phyloP scores from a whole-genome alignment of 2,888 invertebrate genomes.

The Dyspetes luteomarginatus region DNA sequence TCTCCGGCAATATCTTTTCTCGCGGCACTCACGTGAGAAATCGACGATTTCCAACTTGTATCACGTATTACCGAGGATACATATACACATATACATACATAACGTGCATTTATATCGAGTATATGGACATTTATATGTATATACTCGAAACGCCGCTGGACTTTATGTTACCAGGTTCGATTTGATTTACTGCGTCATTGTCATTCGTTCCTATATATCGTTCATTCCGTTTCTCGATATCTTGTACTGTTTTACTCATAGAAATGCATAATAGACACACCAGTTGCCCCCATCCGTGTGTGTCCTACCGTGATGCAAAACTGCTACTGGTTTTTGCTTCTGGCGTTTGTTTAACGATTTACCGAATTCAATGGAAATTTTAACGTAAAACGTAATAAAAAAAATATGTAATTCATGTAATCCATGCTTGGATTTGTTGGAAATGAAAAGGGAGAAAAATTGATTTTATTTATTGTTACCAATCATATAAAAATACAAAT shows the following conservation, averaged over 20 bases:
- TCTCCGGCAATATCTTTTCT: conserved; percentile 49
- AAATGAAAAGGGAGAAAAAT: not conserved
- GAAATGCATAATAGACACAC: conserved; percentile 55
- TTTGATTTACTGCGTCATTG: conserved; percentile 69
- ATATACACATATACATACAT: conserved; percentile 32
- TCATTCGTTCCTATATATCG: conserved; percentile 59
- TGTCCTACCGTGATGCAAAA: conserved; percentile 30
- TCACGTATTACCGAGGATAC: conserved; percentile 62
- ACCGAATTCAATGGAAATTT: conserved; percentile 43
- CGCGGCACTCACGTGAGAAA: conserved; percentile 65
- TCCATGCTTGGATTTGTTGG: not conserved
- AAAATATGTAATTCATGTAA: conserved; percentile 8
- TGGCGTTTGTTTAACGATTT: conserved; percentile 35
- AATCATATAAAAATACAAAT: not conserved
- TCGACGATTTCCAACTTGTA: conserved; percentile 70
- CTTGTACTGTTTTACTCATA: conserved; percentile 43
- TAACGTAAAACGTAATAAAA: conserved; percentile 6
- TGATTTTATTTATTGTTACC: not conserved
- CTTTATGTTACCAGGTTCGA: conserved; percentile 58
- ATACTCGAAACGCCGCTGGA: conserved; percentile 50
- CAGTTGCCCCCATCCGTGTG: conserved; percentile 29
- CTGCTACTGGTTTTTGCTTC: conserved; percentile 57
- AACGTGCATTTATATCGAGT: conserved; percentile 2
- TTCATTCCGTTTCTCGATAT: conserved; percentile 55
- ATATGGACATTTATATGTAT: not conserved